These are phyloP conservation scores for Teleogryllus oceanicus DNA, from an alignment of 2,888 invertebrate genomes.

Conservation along the genomic window DNA sequence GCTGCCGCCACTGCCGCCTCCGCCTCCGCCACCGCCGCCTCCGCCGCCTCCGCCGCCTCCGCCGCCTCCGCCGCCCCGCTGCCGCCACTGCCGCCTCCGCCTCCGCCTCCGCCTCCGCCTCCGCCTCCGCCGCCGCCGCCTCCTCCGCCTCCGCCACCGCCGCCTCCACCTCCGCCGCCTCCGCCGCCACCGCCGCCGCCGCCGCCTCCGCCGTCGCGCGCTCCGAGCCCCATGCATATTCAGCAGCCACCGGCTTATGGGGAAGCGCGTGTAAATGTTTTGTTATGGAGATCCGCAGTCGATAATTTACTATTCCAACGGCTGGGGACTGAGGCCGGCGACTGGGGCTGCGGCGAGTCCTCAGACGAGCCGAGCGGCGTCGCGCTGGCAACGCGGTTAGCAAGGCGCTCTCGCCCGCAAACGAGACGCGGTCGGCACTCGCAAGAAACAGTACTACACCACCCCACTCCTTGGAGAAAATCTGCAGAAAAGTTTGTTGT, in stretches of 20 bases:
- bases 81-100: neutral
- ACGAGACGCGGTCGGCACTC: no score
- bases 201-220: neutral
- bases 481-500: no score
- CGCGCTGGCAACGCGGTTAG: no score
- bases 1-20: no score
- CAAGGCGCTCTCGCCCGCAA: no score
- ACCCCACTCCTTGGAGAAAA: no score
- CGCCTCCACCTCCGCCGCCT: neutral
- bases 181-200: neutral
- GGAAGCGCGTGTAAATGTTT: conserved; percentile 12
- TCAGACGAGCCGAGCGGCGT: neutral
- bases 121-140: neutral
- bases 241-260: neutral
- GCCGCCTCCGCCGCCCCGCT: neutral
- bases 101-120: neutral
- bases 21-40: neutral
- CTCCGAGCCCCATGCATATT: neutral
- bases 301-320: conserved; percentile 6
- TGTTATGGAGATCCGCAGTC: conserved; percentile 18
- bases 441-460: no score
- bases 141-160: neutral
- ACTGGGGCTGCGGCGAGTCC: neutral
- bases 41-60: neutral
- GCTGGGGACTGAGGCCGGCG: neutral